Evolutionary conservation across 2,113 vertebrate species (phyloP).

Genomic region (Alouatta palliata): DNA sequence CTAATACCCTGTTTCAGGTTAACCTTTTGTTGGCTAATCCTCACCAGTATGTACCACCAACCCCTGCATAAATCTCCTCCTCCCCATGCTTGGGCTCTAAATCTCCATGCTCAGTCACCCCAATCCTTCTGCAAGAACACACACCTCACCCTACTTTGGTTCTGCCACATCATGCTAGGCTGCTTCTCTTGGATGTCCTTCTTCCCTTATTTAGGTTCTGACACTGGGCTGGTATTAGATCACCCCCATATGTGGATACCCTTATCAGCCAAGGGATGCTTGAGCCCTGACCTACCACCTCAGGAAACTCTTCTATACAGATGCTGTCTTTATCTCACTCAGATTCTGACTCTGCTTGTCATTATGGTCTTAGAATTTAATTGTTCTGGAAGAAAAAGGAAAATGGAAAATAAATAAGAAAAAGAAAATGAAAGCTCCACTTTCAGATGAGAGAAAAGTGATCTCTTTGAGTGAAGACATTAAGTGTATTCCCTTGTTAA

Average conservation of each 20-base stretch:
- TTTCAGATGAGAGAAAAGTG: background rate
- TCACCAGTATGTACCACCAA: background rate
- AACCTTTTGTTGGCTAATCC: background rate
- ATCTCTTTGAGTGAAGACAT: conserved; percentile 40
- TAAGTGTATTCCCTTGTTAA: conserved; percentile 37
- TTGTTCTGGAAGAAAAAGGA: conserved; percentile 42
- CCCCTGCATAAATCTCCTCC: background rate
- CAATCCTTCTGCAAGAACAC: background rate
- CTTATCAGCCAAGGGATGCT: background rate
- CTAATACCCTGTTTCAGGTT: background rate
- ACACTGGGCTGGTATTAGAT: background rate
- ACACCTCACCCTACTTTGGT: background rate
- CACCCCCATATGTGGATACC: background rate
- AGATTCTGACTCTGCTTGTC: background rate
- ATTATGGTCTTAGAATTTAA: background rate
- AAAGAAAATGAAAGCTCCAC: conserved; percentile 4
- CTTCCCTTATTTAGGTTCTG: background rate
- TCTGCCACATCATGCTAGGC: background rate
- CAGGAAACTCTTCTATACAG: background rate
- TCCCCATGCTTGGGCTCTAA: background rate
- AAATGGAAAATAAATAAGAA: conserved; percentile 23
- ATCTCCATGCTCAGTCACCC: background rate
- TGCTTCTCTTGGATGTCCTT: background rate
- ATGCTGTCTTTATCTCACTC: background rate
- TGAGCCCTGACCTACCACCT: background rate